Base-by-base conservation (phyloP, 2,888 invertebrate genomes). In the Carcina quercana region DNA sequence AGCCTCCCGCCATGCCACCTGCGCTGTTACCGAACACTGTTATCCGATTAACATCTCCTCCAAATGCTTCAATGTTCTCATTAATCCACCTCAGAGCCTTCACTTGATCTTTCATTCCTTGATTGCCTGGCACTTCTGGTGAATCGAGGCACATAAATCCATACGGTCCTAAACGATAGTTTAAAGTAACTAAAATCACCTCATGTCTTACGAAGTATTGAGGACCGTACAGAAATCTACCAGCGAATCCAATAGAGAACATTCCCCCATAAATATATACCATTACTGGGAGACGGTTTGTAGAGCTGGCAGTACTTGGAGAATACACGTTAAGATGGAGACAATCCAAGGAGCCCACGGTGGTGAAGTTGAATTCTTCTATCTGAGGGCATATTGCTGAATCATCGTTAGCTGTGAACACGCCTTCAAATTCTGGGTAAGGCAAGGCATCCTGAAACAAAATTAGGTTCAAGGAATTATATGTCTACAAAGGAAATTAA, bases 101-200 rank as follows among this genome's bases (percentile, higher is more conserved):
- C 1, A 50, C 21, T 40, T 72, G 72, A 31, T 73, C 73, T 49
- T 69, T 71, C 0, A 73, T 42, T 0, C 73, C 72, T 39, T 66
- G 62, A 29, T 73, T 73, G n/a, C 71, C 72, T 2, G 69, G 57
- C n/a, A 61, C 47, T 25, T 55, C 50, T 3, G 59, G 52, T 12
- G 39, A 51, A 28, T 59, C 57, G 1, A 71, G 49, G 24, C 68
- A 69, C 64, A 72, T 66, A 30, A 72, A 73, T 5, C 72, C 72
- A 29, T 66, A 72, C 0, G 63, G 50, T 8, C 65, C 68, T 0
- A 60, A 25, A 5, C 72, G 51, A 30, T 73, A 67, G 30, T 60
- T 66, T 0, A 72, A 17, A 2, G 59, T 56, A 0, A 73, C 61
- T 2, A 72, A 21, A 15, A 73, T 58, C 10, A 73, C 52, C 10